These are phyloP conservation scores for Trypoxylus dichotomus DNA, from an alignment of 1,140 invertebrate species.

Conservation along the genomic window DNA sequence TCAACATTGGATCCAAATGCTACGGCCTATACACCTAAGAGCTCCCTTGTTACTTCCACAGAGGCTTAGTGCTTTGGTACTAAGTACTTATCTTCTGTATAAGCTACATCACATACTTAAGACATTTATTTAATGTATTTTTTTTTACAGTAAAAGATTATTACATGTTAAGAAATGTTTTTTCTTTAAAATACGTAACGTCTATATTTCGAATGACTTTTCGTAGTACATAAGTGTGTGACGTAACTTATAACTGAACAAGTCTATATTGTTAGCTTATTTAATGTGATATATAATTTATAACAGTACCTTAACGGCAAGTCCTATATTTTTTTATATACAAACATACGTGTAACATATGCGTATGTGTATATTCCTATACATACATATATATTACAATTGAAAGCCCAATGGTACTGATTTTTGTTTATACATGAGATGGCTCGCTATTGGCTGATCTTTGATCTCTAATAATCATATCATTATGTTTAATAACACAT, in stretches of 20 bases:
- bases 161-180: background rate
- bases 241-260: constrained; percentile 16
- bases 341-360: background rate
- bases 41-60: constrained; percentile 59
- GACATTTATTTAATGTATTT: background rate
- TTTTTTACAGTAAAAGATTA: background rate
- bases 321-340: constrained; percentile 34
- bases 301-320: constrained; percentile 34
- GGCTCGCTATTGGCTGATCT: constrained; percentile 36
- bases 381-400: too few relatives aligned
- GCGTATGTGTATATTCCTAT: constrained; percentile 23
- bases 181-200: constrained; percentile 25
- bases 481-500: constrained; percentile 27
- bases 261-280: constrained; percentile 36
- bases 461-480: constrained; percentile 33
- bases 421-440: constrained; percentile 34
- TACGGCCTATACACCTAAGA: constrained; percentile 86
- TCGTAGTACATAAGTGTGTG: background rate
- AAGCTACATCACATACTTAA: constrained; percentile 20
- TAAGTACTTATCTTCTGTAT: background rate
- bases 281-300: constrained; percentile 41
- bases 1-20: constrained; percentile 90
- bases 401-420: constrained; percentile 38
- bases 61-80: constrained; percentile 53
- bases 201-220: constrained; percentile 18